A percentile compares a stretch with the other conserved stretches of the same genome.
These are phyloP conservation scores for Chiloscyllium plagiosum DNA, from an alignment of 2,113 vertebrate species.

Conservation along the genomic window DNA sequence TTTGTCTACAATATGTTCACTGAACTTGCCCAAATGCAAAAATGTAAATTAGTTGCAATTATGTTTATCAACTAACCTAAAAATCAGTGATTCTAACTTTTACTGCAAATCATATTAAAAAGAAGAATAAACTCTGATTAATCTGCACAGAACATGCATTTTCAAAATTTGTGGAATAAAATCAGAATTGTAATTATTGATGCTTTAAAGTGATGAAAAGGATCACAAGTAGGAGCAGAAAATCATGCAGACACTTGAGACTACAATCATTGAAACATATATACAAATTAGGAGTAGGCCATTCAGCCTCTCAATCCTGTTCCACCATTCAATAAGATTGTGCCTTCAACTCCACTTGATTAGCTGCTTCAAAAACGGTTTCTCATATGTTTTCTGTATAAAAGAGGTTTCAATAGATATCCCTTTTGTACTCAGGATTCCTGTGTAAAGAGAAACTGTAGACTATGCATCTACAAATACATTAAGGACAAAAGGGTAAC, in stretches of 20 bases:
- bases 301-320: too few relatives aligned
- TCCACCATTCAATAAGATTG: too few relatives aligned
- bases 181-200: background rate
- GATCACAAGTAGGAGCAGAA: background rate
- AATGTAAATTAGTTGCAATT: background rate
- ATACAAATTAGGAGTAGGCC: too few relatives aligned
- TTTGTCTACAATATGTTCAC: background rate
- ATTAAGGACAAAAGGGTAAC: too few relatives aligned
- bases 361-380: background rate
- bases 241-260: background rate
- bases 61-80: background rate
- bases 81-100: background rate
- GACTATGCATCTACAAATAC: background rate
- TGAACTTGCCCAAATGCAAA: background rate
- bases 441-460: background rate
- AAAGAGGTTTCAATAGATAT: too few relatives aligned
- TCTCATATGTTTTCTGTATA: background rate
- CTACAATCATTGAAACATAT: background rate
- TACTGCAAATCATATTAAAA: background rate
- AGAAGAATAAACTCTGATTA: background rate
- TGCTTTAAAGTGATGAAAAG: background rate
- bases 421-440: background rate
- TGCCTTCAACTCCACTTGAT: background rate
- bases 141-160: background rate
- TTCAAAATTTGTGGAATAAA: background rate